Percentiles rank a stretch among this genome's conserved stretches.
Conservation (phyloP, 2,888 invertebrate species). For the Orthosia cruda region DNA sequence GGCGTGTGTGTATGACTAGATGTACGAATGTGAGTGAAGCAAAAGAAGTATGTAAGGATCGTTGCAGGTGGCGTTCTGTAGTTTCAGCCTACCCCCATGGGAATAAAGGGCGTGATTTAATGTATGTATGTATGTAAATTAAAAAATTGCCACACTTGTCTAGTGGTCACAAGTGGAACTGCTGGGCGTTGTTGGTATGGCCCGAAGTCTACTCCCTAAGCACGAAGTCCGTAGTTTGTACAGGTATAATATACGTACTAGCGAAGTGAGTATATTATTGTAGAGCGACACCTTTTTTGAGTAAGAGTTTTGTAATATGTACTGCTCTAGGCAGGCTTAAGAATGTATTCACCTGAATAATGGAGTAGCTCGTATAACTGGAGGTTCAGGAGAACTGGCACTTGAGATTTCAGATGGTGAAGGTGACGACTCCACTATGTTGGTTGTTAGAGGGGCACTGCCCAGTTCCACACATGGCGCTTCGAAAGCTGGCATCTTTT, state of each 20-base stretch:
- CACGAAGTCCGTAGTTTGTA: too few species aligned
- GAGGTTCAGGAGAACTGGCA: conserved; percentile 87
- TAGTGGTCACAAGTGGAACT: neutral
- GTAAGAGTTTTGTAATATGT: neutral
- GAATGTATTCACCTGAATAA: conserved; percentile 82
- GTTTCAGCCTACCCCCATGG: too few species aligned
- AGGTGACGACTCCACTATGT: conserved; percentile 78
- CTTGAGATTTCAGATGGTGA: conserved; percentile 89
- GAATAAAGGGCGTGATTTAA: too few species aligned
- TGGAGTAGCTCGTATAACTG: conserved; percentile 81
- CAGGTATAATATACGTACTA: neutral
- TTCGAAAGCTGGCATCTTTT: conserved; percentile 83
- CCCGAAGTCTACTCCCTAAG: too few species aligned
- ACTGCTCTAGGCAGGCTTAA: too few species aligned
- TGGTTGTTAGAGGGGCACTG: conserved; percentile 83
- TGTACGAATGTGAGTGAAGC: too few species aligned
- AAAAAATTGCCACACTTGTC: neutral
- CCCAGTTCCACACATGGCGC: conserved; percentile 87
- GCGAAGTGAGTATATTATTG: neutral
- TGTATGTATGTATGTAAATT: too few species aligned
- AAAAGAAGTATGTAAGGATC: too few species aligned
- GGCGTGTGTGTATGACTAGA: too few species aligned
- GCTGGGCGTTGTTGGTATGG: neutral
- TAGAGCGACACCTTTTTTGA: neutral
- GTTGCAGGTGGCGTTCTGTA: too few species aligned